Percentiles rank a stretch among this genome's conserved stretches.
Evolutionary conservation across 2,888 invertebrate genomes (phyloP).

Genomic region (Scaptomyza caliginosa): DNA sequence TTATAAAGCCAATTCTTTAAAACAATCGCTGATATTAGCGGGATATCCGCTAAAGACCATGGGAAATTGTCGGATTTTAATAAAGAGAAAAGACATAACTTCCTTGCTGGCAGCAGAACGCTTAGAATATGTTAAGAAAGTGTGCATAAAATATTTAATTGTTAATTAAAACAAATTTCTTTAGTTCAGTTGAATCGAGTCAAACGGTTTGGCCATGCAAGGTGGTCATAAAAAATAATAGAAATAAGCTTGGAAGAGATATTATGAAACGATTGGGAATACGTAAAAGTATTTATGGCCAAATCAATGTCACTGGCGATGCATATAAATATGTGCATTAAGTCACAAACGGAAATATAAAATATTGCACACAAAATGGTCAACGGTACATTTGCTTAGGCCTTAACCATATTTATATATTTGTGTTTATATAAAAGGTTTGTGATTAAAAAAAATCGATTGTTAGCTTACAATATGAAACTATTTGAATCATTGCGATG

Average conservation of each 20-base stretch:
- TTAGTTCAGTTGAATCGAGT: slow-evolving; percentile 9
- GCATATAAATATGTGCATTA: slow-evolving; percentile 60
- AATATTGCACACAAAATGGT: slow-evolving; percentile 39
- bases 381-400: slow-evolving; percentile 43
- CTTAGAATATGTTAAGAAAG: slow-evolving; percentile 16
- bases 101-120: slow-evolving; percentile 10
- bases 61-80: slow-evolving; percentile 5
- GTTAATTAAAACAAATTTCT: slow-evolving; percentile 62
- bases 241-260: slow-evolving; percentile 32
- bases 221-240: slow-evolving; percentile 39
- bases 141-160: slow-evolving; percentile 64
- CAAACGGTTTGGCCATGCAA: slow-evolving; percentile 38
- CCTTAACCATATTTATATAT: slow-evolving; percentile 1
- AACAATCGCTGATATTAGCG: not conserved
- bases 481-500: slow-evolving; percentile 34
- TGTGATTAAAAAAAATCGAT: not conserved
- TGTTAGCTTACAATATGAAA: not conserved
- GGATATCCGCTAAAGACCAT: slow-evolving; percentile 19
- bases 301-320: slow-evolving; percentile 34
- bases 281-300: slow-evolving; percentile 41
- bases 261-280: slow-evolving; percentile 62
- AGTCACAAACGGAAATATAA: slow-evolving; percentile 55
- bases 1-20: not conserved
- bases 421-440: slow-evolving; percentile 1
- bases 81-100: slow-evolving; percentile 17